phyloP scores from a whole-genome alignment of 2,888 invertebrate species.

The Neoaliturus tenellus region DNA sequence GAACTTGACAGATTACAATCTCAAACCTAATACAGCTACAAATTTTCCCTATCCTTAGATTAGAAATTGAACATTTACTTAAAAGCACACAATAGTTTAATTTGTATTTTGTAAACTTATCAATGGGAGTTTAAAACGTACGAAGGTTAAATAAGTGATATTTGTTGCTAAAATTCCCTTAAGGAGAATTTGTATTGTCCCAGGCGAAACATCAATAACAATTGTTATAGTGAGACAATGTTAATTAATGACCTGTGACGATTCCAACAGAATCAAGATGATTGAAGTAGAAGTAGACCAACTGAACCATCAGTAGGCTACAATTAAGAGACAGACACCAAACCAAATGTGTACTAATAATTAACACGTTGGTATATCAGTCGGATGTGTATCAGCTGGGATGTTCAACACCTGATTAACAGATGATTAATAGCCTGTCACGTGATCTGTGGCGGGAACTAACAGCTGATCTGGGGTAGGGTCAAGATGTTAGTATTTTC shows the following conservation, averaged over 20 bases:
- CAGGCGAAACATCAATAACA: background rate
- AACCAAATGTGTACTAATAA: background rate
- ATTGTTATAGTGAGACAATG: background rate
- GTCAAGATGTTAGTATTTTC: background rate
- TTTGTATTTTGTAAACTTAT: too few species aligned
- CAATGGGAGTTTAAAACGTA: too few species aligned
- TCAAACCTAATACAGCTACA: too few species aligned
- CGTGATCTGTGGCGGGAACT: background rate
- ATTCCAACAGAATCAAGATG: background rate
- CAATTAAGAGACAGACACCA: background rate
- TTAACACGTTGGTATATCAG: slow-evolving; percentile 17
- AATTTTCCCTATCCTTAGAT: too few species aligned
- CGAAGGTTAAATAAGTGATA: too few species aligned
- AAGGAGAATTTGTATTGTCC: too few species aligned
- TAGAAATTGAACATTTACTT: too few species aligned
- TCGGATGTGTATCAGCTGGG: slow-evolving; percentile 15
- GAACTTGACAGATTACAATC: too few species aligned
- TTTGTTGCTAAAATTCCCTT: too few species aligned
- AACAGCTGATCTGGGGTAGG: background rate
- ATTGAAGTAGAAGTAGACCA: background rate
- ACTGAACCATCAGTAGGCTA: background rate
- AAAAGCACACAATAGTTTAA: too few species aligned
- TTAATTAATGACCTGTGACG: background rate
- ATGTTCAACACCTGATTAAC: slow-evolving; percentile 16
- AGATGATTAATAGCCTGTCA: slow-evolving; percentile 24